These are phyloP conservation scores for Corbicula japonica DNA, from an alignment of 2,888 invertebrate species.

Conservation along the genomic window DNA sequence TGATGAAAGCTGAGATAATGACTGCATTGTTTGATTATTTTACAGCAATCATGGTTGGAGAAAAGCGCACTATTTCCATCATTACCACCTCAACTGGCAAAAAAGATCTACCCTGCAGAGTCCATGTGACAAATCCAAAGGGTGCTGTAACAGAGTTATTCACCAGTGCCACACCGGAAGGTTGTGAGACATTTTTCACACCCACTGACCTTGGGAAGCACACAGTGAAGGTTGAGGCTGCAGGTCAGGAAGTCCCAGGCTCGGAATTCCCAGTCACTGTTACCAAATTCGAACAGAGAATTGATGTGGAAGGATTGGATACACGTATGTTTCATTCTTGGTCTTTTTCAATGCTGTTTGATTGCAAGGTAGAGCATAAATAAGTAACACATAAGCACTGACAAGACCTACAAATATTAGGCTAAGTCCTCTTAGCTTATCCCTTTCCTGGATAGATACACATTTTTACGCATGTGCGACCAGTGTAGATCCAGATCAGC, in stretches of 20 bases:
- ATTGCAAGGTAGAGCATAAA: too few relatives aligned
- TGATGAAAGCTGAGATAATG: too few relatives aligned
- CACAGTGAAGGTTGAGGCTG: constrained; percentile 85
- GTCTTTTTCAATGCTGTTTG: too few relatives aligned
- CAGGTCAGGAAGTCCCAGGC: constrained; percentile 84
- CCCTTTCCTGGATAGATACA: too few relatives aligned
- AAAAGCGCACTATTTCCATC: constrained; percentile 57
- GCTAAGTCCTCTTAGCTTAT: too few relatives aligned
- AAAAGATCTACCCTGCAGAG: constrained; percentile 62
- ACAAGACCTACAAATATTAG: too few relatives aligned
- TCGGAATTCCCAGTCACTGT: constrained; percentile 83
- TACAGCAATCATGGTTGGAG: constrained; percentile 63
- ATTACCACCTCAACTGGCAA: constrained; percentile 65
- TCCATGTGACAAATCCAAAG: constrained; percentile 81
- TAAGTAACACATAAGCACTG: too few relatives aligned
- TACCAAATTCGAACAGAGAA: constrained; percentile 57
- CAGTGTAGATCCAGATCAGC: too few relatives aligned
- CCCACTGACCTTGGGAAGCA: constrained; percentile 86
- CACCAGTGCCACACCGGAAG: constrained; percentile 93
- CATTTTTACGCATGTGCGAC: too few relatives aligned
- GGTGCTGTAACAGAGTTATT: constrained; percentile 90
- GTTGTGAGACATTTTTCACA: constrained; percentile 87
- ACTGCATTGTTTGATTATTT: too few relatives aligned
- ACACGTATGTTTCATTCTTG: constrained; percentile 51
- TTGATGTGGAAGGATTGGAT: constrained; percentile 62